A percentile compares a stretch with the other conserved stretches of the same genome.
phyloP scores from a whole-genome alignment of 2,888 invertebrate genomes.

The Patella caerulea region DNA sequence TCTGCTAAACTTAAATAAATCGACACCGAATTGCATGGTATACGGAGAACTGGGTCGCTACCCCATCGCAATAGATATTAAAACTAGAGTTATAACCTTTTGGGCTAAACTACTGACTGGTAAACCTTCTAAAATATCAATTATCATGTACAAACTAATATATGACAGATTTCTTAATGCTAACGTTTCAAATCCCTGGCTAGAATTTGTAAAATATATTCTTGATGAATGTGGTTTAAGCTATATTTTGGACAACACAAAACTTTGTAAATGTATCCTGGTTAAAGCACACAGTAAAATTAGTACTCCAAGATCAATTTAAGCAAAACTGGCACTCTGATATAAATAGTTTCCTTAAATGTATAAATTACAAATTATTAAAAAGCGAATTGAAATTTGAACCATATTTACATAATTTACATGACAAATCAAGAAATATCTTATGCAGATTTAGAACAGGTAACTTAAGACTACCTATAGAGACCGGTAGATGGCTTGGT shows the following conservation, averaged over 20 bases:
- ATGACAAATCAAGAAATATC: not conserved
- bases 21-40: conserved; percentile 13
- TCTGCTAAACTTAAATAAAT: conserved; percentile 2
- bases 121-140: no score
- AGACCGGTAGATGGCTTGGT: not conserved
- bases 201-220: no score
- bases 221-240: not conserved
- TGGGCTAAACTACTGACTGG: no score
- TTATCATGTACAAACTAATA: no score
- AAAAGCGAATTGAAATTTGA: not conserved
- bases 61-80: no score
- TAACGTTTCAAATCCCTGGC: no score
- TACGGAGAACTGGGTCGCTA: no score
- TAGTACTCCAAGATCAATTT: not conserved
- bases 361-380: not conserved
- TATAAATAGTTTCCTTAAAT: not conserved
- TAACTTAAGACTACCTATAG: no score
- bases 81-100: no score
- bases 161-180: no score
- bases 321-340: not conserved
- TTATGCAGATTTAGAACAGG: not conserved
- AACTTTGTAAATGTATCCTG: not conserved
- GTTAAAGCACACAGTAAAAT: not conserved
- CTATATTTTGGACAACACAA: not conserved
- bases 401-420: not conserved